Evolutionary conservation across 2,113 vertebrate genomes (phyloP).

Genomic region (Atlantisia rogersi): DNA sequence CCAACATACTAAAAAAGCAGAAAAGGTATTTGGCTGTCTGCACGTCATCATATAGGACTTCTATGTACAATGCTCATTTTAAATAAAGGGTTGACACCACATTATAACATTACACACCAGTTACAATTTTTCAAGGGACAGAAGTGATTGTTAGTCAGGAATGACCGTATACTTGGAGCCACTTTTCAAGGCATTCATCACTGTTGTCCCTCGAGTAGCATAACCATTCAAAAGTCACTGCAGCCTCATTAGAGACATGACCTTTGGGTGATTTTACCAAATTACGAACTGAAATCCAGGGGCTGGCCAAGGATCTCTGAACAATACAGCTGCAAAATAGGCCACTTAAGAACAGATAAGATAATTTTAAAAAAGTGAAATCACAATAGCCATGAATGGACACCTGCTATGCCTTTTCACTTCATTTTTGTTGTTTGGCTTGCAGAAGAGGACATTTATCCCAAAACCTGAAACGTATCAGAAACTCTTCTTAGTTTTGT

Average conservation of each 20-base stretch:
- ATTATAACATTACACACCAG: background rate
- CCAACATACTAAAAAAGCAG: background rate
- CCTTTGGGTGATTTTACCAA: slow-evolving; percentile 36
- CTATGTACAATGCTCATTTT: background rate
- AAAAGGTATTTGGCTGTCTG: background rate
- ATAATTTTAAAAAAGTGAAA: background rate
- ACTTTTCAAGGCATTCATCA: background rate
- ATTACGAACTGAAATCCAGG: slow-evolving; percentile 53
- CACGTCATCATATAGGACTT: background rate
- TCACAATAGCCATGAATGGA: background rate
- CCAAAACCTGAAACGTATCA: background rate
- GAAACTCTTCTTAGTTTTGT: background rate
- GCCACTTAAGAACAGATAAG: background rate
- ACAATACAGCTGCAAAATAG: background rate
- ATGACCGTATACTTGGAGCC: background rate
- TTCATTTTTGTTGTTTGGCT: background rate
- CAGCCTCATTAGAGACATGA: background rate
- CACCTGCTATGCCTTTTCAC: background rate
- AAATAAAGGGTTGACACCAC: background rate
- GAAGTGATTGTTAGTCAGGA: background rate
- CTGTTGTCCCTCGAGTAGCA: background rate
- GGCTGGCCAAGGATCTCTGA: background rate
- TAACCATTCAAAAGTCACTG: background rate
- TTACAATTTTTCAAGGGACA: background rate
- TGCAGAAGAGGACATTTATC: background rate